Evolutionary conservation across 2,797 vertebrate species (phyloP).

Genomic region (Heterohyrax brucei): DNA sequence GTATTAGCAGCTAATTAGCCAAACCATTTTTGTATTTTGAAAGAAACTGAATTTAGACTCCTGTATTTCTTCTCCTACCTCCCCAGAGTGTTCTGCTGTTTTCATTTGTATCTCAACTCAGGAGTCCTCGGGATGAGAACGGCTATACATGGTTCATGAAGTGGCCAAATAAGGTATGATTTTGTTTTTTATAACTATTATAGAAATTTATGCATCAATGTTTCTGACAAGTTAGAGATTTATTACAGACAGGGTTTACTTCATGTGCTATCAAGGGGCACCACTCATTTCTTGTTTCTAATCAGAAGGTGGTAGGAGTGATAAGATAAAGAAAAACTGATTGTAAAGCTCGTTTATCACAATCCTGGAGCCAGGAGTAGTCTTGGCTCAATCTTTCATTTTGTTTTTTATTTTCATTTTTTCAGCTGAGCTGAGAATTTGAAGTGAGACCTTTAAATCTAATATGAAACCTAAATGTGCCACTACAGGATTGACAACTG

Average conservation of each 20-base stretch:
- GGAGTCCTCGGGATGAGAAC: background rate
- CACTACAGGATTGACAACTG: background rate
- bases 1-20: background rate
- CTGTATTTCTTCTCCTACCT: constrained; percentile 3
- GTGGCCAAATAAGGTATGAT: background rate
- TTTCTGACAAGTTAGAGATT: background rate
- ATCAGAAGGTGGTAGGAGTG: background rate
- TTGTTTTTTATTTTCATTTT: constrained; percentile 10
- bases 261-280: background rate
- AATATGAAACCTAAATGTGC: constrained; percentile 20
- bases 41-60: constrained; percentile 11
- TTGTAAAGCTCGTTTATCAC: background rate
- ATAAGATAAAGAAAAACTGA: background rate
- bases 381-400: background rate
- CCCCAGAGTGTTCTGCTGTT: background rate
- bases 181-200: constrained; percentile 6
- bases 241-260: background rate
- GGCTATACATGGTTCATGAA: rapidly evolving
- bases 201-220: background rate
- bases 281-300: constrained; percentile 29
- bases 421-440: background rate
- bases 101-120: background rate
- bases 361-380: background rate
- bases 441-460: background rate
- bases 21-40: background rate